Evolutionary conservation across 1,140 invertebrate genomes (phyloP), one percentile per base, ranked within the genome.

Genomic region (Hyposmocoma kahamanoa): DNA sequence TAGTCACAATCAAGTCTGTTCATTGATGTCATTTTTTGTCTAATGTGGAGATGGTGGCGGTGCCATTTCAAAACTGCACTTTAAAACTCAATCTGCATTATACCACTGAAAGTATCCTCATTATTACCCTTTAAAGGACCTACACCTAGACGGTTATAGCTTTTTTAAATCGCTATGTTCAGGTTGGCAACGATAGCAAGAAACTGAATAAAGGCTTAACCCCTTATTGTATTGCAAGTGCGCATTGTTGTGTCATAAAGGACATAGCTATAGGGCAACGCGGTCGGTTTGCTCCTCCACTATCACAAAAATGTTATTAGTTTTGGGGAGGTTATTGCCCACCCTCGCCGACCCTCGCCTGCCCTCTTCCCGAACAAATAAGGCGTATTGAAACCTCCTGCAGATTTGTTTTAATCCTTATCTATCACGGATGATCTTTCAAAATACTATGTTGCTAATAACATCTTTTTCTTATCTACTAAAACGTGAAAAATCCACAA

Each of bases 241-340:
- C 57, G 61, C 67, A 69, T 70, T 76, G 67, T 72, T 72, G 68
- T 70, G 48, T 60, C 56, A 73, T 82, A 76, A 76, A 73, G 64
- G 73, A 71, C 64, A 67, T 44, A 59, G 57, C 50, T 53, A n/a
- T n/a, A 70, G 66, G 71, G 67, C 65, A 70, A 56, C 56, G 56
- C 59, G 65, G 61, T 69, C 67, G 62, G 62, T 64, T 77, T 59
- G 63, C 68, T 72, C 64, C 60, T 59, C 56, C 56, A 67, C 71
- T 78, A 77, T 80, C 78, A 70, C 70, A 82, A 84, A 82, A 84
- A 84, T 84, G 76, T 84, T 84, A 84, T 82, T 82, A 84, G 78
- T 82, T 82, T 77, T 68, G 69, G n/a, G 74, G 67, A 58, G 74
- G 74, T 75, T 77, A 80, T 80, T 76, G 77, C 67, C 69, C 68